Evolutionary conservation across 2,113 vertebrate genomes (phyloP), one percentile per base, ranked within the genome.

Genomic region (Microtus pennsylvanicus): DNA sequence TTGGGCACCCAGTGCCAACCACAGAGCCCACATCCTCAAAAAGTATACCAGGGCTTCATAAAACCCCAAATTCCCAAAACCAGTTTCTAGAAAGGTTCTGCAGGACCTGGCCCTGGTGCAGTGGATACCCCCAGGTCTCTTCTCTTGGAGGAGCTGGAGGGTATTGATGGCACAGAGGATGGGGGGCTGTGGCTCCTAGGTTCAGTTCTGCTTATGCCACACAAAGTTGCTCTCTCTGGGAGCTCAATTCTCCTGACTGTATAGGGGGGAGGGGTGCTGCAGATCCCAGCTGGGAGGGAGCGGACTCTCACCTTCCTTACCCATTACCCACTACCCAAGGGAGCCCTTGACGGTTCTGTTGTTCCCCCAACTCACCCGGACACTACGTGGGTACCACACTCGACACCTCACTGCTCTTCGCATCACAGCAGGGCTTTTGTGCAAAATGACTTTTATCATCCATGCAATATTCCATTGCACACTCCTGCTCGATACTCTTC

Each of bases 131-230:
- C n/a, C 21, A 0, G 33, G 58, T 4, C 52, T 55, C 4, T 74
- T 0, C 50, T 55, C 76, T 30, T 26, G 63, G 30, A 76, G 21
- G 42, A 38, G 4, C 0, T 3, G 8, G 28, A 61, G 28, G 12
- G n/a, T 0, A 2, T 0, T 52, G 3, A 4, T 3, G n/a, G 55
- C 16, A 13, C 70, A 0, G 1, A 2, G 2, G 8, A 33, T 5
- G 4, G 1, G 19, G 21, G 33, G 38, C 9, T 17, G 58, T 58
- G 21, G 6, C 58, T 58, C 58, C 58, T 58, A 21, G 58, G 58
- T 58, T 21, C 58, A 58, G 58, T 26, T 0, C 21, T 33, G 33
- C 38, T 45, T 28, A 42, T 1, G 69, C 63, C 63, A 65, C 63
- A 24, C 58, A 21, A 58, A 58, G 6, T 47, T 47, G 47, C 58